Percentiles rank a stretch among this genome's conserved stretches.
Evolutionary conservation across 1,140 invertebrate species (phyloP).

Genomic region (Musca vetustissima): DNA sequence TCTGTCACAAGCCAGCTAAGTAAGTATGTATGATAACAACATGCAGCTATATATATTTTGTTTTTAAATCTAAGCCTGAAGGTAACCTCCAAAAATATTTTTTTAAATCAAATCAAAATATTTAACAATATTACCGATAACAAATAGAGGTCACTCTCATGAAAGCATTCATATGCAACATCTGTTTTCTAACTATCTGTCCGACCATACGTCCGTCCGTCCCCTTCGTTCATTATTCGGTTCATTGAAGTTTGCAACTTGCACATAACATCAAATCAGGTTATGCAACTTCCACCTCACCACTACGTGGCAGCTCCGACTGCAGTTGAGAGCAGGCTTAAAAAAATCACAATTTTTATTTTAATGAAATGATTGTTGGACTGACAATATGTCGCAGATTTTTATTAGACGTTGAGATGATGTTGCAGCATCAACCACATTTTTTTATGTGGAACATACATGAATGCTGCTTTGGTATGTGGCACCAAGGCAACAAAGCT

Average conservation of each 20-base stretch:
- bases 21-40: no score
- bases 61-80: no score
- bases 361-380: constrained; percentile 8
- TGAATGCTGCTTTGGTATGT: no score
- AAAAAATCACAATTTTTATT: no score
- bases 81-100: no score
- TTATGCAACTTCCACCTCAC: background rate
- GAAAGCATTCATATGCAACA: background rate
- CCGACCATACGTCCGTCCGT: no score
- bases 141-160: background rate
- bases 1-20: no score
- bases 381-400: background rate
- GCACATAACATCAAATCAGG: background rate
- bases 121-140: background rate
- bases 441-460: background rate
- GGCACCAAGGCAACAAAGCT: background rate
- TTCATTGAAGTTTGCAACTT: no score
- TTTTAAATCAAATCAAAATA: no score
- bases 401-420: background rate
- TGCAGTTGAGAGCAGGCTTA: no score
- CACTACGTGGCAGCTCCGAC: background rate
- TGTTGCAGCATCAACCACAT: background rate
- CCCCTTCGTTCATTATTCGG: no score
- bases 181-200: background rate
- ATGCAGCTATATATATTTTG: no score